Conservation (phyloP, 2,113 vertebrate species). For the Deroptyus accipitrinus region DNA sequence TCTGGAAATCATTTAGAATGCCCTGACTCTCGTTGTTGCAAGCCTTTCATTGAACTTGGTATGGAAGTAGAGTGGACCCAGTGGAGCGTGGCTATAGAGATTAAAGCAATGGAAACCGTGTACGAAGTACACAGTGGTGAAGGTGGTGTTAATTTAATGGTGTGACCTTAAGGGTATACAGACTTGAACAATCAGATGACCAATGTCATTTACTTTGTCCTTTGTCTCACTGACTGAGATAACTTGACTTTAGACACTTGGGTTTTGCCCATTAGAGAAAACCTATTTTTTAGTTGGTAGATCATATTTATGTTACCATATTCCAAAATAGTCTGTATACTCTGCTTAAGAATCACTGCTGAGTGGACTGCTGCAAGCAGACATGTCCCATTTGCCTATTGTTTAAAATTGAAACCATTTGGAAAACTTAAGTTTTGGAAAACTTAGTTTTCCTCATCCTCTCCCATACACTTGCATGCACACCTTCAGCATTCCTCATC, state of each 20-base stretch:
- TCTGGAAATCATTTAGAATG: not conserved
- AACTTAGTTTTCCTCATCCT: not conserved
- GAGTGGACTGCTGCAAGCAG: not conserved
- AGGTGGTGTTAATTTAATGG: not conserved
- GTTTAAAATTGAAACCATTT: not conserved
- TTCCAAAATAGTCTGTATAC: not conserved
- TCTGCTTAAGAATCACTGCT: not conserved
- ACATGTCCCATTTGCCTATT: not conserved
- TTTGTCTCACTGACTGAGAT: not conserved
- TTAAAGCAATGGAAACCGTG: not conserved
- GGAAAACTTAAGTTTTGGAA: not conserved
- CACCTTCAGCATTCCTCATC: not conserved
- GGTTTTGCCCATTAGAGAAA: not conserved
- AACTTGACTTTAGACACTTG: not conserved
- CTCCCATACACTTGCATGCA: not conserved
- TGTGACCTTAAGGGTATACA: not conserved
- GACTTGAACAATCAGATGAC: not conserved
- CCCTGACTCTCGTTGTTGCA: not conserved
- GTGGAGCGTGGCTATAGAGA: not conserved
- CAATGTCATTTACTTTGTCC: not conserved
- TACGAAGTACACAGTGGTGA: not conserved
- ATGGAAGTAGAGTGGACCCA: not conserved
- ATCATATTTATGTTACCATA: not conserved
- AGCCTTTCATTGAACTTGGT: not conserved
- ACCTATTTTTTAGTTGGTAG: not conserved